Conservation (phyloP, 2,113 vertebrate species). For the Electrona antarctica region DNA sequence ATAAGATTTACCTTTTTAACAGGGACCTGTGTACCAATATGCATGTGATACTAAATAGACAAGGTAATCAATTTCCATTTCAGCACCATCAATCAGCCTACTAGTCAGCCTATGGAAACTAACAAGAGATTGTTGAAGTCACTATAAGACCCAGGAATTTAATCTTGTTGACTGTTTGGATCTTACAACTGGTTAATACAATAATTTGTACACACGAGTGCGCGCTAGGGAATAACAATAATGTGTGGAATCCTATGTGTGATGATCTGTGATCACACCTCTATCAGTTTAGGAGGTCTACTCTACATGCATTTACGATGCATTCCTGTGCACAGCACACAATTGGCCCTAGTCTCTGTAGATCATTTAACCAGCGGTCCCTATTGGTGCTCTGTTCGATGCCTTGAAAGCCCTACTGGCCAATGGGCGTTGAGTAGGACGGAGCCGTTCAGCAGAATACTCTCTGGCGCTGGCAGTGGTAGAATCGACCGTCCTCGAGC, state of each 20-base stretch:
- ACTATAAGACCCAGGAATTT: not conserved
- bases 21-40: slow-evolving; percentile 61
- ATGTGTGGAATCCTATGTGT: slow-evolving; percentile 38
- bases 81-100: not conserved
- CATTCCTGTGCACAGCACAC: slow-evolving; percentile 38
- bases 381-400: slow-evolving; percentile 59
- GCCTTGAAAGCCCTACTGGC: slow-evolving; percentile 28
- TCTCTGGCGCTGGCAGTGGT: slow-evolving; percentile 72
- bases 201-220: not conserved
- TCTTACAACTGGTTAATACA: not conserved
- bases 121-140: not conserved
- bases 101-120: not conserved
- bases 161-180: not conserved
- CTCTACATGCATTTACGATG: not conserved
- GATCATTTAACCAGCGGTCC: slow-evolving; percentile 34
- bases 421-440: slow-evolving; percentile 64
- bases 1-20: slow-evolving; percentile 53
- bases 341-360: slow-evolving; percentile 60
- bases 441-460: slow-evolving; percentile 62
- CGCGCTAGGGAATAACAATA: not conserved
- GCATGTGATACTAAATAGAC: slow-evolving; percentile 30
- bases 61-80: slow-evolving; percentile 33
- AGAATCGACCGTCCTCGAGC: slow-evolving; percentile 74
- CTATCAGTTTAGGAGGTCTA: slow-evolving; percentile 12
- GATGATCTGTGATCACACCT: slow-evolving; percentile 35